Conservation (phyloP, 1,140 invertebrate species). For the Sipha flava region DNA sequence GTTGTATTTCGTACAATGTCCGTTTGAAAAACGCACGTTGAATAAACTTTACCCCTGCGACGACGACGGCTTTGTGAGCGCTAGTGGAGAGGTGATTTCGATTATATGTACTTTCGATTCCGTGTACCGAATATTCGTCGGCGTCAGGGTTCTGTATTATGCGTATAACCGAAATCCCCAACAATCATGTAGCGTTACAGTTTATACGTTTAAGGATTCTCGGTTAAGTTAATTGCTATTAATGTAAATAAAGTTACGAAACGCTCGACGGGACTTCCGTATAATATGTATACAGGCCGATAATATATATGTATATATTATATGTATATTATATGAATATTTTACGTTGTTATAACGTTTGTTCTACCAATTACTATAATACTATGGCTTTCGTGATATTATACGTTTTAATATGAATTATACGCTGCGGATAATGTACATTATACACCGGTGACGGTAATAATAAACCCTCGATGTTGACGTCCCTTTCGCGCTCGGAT, state of each 20-base stretch:
- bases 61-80: no score
- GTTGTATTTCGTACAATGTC: no score
- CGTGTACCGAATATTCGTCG: no score
- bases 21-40: no score
- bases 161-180: no score
- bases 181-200: no score
- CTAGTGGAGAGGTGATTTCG: no score
- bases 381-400: background rate
- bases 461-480: background rate
- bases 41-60: no score
- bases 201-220: background rate
- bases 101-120: no score
- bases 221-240: background rate
- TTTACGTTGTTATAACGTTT: background rate
- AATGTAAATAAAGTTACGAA: background rate
- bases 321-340: no score
- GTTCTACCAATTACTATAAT: background rate
- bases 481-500: background rate
- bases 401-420: background rate
- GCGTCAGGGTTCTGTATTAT: background rate
- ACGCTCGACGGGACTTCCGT: background rate
- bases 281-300: background rate
- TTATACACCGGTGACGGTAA: background rate
- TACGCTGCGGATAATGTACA: background rate
- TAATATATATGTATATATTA: no score